phyloP scores from a whole-genome alignment of 2,113 vertebrate species.

The Maccullochella peelii region DNA sequence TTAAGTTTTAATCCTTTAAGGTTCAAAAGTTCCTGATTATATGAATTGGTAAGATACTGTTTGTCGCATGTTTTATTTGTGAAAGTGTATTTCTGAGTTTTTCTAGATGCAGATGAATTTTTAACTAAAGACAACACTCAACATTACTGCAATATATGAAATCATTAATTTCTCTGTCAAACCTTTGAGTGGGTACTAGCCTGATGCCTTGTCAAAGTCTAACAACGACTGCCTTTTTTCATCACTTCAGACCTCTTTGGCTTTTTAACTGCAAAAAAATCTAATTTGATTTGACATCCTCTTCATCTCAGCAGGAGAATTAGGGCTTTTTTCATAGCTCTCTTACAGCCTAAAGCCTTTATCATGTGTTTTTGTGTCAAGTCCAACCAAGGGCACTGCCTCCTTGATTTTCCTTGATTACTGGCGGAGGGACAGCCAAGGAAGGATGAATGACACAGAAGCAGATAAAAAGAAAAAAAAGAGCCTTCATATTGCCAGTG shows the following conservation, averaged over 20 bases:
- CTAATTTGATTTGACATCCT: constrained; percentile 61
- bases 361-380: constrained; percentile 55
- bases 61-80: not conserved
- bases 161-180: not conserved
- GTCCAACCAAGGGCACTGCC: constrained; percentile 64
- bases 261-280: constrained; percentile 21
- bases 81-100: not conserved
- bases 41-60: not conserved
- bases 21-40: not conserved
- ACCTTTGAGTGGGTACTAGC: not conserved
- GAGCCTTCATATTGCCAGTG: not conserved
- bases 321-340: constrained; percentile 47
- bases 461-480: constrained; percentile 32
- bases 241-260: constrained; percentile 29
- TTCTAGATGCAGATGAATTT: not conserved
- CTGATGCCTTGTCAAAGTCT: constrained; percentile 27
- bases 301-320: constrained; percentile 69
- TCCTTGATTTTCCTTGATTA: constrained; percentile 59
- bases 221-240: constrained; percentile 23
- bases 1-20: not conserved
- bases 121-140: not conserved
- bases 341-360: constrained; percentile 61
- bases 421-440: constrained; percentile 17
- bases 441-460: constrained; percentile 33
- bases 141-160: not conserved